Percentiles rank a stretch among this genome's conserved stretches.
These are phyloP conservation scores for Drosophila borborema DNA, from an alignment of 2,888 invertebrate genomes.

Conservation along the genomic window DNA sequence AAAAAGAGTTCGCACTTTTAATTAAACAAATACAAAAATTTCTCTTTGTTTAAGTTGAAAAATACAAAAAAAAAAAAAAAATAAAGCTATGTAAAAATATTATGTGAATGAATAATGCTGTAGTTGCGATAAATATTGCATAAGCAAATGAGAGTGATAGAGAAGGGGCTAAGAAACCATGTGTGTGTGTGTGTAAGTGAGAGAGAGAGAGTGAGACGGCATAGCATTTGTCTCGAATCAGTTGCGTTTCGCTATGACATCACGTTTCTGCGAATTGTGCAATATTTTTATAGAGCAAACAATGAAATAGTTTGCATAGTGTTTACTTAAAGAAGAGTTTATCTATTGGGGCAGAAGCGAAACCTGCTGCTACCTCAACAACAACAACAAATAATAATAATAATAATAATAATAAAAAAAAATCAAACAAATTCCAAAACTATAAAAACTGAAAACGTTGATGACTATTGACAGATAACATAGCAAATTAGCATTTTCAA, in stretches of 20 bases:
- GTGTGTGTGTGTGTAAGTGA: not conserved
- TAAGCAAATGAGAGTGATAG: conserved; percentile 21
- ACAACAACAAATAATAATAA: conserved; percentile 12
- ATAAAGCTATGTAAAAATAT: conserved; percentile 18
- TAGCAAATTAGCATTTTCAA: conserved; percentile 8
- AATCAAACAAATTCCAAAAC: conserved; percentile 9
- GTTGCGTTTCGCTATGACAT: conserved; percentile 39
- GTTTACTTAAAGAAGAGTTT: not conserved
- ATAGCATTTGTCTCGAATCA: conserved; percentile 21
- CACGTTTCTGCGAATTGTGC: conserved; percentile 47
- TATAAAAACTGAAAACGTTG: conserved; percentile 16
- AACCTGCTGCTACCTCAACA: conserved; percentile 44
- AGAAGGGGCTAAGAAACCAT: not conserved
- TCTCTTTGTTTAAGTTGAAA: conserved; percentile 20
- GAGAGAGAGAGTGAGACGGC: not conserved
- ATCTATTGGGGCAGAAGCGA: not conserved
- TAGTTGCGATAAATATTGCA: conserved; percentile 26
- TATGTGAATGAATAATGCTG: conserved; percentile 20
- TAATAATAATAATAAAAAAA: not conserved
- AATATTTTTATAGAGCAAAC: conserved; percentile 24
- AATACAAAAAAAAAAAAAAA: conserved; percentile 1
- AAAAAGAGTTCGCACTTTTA: conserved; percentile 40
- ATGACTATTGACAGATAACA: conserved; percentile 38
- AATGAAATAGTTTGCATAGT: conserved; percentile 13
- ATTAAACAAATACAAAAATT: conserved; percentile 28